Base-by-base conservation (phyloP, 2,888 invertebrate genomes). In the Cephus spinipes region DNA sequence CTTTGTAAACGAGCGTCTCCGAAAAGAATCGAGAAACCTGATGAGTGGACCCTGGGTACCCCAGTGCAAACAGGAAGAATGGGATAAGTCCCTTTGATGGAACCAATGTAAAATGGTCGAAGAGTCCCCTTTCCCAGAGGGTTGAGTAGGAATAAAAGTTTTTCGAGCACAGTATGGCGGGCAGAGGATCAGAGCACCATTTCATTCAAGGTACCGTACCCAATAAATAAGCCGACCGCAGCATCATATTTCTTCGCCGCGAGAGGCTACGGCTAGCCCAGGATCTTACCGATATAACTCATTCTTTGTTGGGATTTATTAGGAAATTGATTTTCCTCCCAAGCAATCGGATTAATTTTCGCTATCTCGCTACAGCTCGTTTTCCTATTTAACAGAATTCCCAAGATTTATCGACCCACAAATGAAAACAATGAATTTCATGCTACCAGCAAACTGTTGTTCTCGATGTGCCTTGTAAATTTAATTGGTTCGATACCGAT, bases 241-340 rank as follows among this genome's bases (percentile, higher is more conserved):
- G 80, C 82, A 84, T 86, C 88, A 86, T 88, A 87, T 87, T 88
- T 88, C 88, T 88, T 88, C 83, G 85, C 83, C 83, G 83, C 78
- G 77, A 77, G 77, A 79, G 81, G 79, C 80, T 81, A 73, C 71
- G 71, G 71, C 71, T 71, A 71, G 32, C 31, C 68, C 74, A 77
- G 75, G 80, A 83, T 82, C 81, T 78, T 71, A 69, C 74, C 69
- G 76, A 77, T 78, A 79, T 83, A 82, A 83, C 80, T 85, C 84
- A 83, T 83, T 85, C 76, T 81, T 81, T 73, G 75, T 68, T 78
- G 76, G 83, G 87, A 87, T 87, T 85, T 87, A 87, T 85, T 83
- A 82, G 81, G 75, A 83, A 83, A 85, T 87, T 86, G 86, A 87
- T 88, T 87, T 83, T 81, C 82, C 83, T 78, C 81, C 76, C 80